Evolutionary conservation across 2,888 invertebrate species (phyloP), one percentile per base, ranked within the genome.

Genomic region (Rhogogaster chlorosoma): DNA sequence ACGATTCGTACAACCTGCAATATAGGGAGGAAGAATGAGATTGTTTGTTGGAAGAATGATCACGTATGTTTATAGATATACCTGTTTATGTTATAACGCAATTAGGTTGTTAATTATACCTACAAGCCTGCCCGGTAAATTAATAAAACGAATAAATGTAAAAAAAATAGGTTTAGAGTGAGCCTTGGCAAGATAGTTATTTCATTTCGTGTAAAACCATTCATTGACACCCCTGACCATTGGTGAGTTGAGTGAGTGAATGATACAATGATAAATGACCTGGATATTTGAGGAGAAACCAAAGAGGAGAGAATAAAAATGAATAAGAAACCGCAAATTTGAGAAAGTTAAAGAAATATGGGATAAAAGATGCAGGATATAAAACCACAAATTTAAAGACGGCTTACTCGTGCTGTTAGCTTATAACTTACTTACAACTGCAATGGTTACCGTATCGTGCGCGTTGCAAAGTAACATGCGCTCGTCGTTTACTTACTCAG

Each of bases 401-500:
- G 12, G 26, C 22, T 22, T 57, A 57, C 36, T 73, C 38, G 71
- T 73, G 80, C 57, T 61, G 29, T 57, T 36, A 36, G 80, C 38
- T 18, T 32, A 80, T 12, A 64, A 61, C 22, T 22, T 36, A 80
- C 26, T 42, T 29, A 45, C 15, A 83, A 80, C 80, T 64, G 61
- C 80, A 80, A 67, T 67, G 67, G 67, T 80, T 57, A 38, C 38
- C 15, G 26, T 80, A 61, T 80, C 61, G 61, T 61, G 67, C 45
- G 49, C 80, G 26, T 67, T 67, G 86, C 70, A 84, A 80, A 70
- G 83, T 84, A 80, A 75, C 86, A 88, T 84, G 45, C 90, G 91
- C 90, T 89, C 86, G 87, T 88, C 2, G 83, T 87, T 92, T 93
- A 93, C 93, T 93, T 92, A 93, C 92, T 92, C 89, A 90, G 91